Evolutionary conservation across 2,888 invertebrate species (phyloP).

Genomic region (Drosophila melanosoma): DNA sequence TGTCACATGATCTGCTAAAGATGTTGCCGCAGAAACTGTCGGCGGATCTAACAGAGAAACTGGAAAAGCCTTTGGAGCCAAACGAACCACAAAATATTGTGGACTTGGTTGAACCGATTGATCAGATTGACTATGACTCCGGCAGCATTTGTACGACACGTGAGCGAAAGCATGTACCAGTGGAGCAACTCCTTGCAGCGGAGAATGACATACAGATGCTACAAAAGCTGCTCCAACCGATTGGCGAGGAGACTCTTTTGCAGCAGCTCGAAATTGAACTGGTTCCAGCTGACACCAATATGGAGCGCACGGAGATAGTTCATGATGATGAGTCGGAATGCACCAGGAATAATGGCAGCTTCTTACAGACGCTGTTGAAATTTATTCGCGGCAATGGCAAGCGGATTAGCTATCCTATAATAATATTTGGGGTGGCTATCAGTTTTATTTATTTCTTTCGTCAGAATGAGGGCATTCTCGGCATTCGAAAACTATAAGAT

Average conservation of each 20-base stretch:
- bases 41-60: too few species aligned
- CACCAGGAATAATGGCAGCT: slow-evolving; percentile 2
- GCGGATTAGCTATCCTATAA: slow-evolving; percentile 51
- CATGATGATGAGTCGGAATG: neutral
- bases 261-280: neutral
- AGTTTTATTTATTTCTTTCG: slow-evolving; percentile 64
- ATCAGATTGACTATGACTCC: neutral
- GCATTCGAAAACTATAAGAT: neutral
- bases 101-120: neutral
- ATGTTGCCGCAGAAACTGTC: neutral
- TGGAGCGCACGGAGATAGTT: neutral
- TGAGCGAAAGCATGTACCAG: slow-evolving; percentile 44
- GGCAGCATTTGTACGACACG: neutral
- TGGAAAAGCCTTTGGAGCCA: neutral
- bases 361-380: slow-evolving; percentile 36
- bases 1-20: neutral
- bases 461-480: slow-evolving; percentile 51
- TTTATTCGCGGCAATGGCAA: slow-evolving; percentile 35
- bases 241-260: neutral
- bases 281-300: neutral
- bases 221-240: slow-evolving; percentile 43
- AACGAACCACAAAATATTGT: neutral
- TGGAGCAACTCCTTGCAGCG: slow-evolving; percentile 57
- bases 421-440: slow-evolving; percentile 62
- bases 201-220: slow-evolving; percentile 53